Base-by-base conservation (phyloP, 2,888 invertebrate genomes). In the Andrena praecox region DNA sequence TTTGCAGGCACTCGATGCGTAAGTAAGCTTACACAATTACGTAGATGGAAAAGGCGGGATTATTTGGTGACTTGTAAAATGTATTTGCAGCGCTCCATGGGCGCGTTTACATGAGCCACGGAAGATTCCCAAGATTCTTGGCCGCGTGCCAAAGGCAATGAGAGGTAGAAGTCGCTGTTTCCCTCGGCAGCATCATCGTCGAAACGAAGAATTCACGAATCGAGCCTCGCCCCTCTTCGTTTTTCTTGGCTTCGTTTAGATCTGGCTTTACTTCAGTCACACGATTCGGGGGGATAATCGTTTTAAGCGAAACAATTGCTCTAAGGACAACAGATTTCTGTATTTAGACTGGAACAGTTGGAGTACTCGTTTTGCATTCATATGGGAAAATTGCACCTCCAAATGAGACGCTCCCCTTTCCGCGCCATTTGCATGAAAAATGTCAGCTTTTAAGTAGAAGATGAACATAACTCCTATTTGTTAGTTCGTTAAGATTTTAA, bases 111-210 rank as follows among this genome's bases (percentile, higher is more conserved):
- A 71, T 64, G 69, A 75, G 69, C 82, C 71, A 62, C 73, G 64
- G 68, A 82, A 82, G 85, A 88, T 89, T 81, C 82, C 77, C 71
- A 33, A 69, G 80, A 89, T 87, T 86, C 75, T 86, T 88, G 89
- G 89, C 88, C 50, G 48, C 48, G 48, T 48, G 77, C 88, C 88
- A 88, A 75, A 75, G 35, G 69, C 86, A 85, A 82, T 77, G 75
- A 85, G 84, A 82, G 71, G 71, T 87, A 83, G 85, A 87, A 85
- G 82, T 79, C 60, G 31, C 42, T 82, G 72, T 81, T 84, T 84
- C 82, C 72, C 80, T 75, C 67, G 81, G 62, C 63, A 67, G 78
- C 52, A 62, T 80, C 74, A 81, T 74, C 75, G 70, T 60, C 48
- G 67, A 52, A 73, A 70, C 73, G 54, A 64, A 77, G 82, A 85